These are phyloP conservation scores for Pheucticus melanocephalus DNA, from an alignment of 2,113 vertebrate genomes.

Conservation along the genomic window DNA sequence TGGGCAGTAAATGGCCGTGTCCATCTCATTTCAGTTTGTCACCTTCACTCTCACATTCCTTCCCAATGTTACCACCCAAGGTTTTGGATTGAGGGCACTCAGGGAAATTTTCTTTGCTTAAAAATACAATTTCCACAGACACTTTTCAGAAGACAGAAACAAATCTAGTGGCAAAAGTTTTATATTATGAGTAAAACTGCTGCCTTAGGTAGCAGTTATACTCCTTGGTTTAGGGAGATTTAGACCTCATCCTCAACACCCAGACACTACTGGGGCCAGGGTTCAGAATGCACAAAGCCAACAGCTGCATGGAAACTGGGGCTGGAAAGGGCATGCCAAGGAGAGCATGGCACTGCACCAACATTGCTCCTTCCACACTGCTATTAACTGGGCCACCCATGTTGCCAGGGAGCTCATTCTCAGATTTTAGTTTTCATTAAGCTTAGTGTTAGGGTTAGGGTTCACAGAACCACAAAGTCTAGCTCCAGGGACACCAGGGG, in stretches of 20 bases:
- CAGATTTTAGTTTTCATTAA: background rate
- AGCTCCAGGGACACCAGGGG: background rate
- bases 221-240: background rate
- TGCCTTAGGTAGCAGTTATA: background rate
- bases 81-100: background rate
- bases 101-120: background rate
- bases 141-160: background rate
- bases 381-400: background rate
- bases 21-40: background rate
- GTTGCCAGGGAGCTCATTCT: background rate
- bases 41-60: background rate
- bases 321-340: background rate
- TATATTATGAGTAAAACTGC: background rate
- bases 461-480: background rate
- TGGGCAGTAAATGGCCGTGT: background rate
- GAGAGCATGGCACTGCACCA: background rate
- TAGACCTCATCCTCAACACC: background rate
- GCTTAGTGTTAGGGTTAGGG: background rate
- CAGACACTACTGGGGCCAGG: background rate
- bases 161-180: background rate
- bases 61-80: background rate
- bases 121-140: background rate
- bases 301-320: background rate
- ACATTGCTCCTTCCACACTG: background rate
- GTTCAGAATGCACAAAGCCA: background rate